Percentiles rank a stretch among this genome's conserved stretches.
Evolutionary conservation across 2,797 vertebrate genomes (phyloP).

Genomic region (Phoxinus dragarum): DNA sequence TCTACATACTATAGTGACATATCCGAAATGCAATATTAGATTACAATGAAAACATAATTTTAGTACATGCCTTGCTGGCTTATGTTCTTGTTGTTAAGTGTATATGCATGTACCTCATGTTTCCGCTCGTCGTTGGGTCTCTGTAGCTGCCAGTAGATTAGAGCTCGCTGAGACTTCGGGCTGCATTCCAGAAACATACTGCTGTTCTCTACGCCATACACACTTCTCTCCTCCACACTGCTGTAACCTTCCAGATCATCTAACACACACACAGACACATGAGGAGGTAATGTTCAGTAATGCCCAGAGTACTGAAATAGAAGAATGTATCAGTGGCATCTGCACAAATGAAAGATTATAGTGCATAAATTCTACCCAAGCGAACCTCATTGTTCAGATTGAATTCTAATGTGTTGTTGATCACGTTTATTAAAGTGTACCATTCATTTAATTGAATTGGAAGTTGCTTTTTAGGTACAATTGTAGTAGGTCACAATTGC

Average conservation of each 20-base stretch:
- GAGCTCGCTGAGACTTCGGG: conserved; percentile 92
- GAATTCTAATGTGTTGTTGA: neutral
- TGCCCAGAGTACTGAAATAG: neutral
- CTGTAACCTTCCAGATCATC: conserved; percentile 85
- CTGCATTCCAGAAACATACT: conserved; percentile 98
- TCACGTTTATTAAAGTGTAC: neutral
- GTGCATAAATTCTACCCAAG: neutral
- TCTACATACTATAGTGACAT: neutral
- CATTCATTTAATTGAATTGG: neutral
- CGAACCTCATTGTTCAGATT: neutral
- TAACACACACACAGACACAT: conserved; percentile 61
- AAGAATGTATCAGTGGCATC: neutral
- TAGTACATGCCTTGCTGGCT: neutral
- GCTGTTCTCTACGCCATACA: conserved; percentile 98
- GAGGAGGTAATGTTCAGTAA: conserved; percentile 4
- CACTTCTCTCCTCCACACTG: conserved; percentile 87
- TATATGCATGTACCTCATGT: conserved; percentile 84
- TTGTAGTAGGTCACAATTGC: neutral
- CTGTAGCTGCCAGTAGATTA: conserved; percentile 95
- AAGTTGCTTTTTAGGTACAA: neutral
- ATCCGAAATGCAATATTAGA: neutral
- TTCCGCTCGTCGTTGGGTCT: conserved; percentile 85
- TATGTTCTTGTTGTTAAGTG: neutral
- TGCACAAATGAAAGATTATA: conserved; percentile 2
- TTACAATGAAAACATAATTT: neutral